Evolutionary conservation across 2,888 invertebrate genomes (phyloP).

Genomic region (Ashinkailepas kermadecensis): DNA sequence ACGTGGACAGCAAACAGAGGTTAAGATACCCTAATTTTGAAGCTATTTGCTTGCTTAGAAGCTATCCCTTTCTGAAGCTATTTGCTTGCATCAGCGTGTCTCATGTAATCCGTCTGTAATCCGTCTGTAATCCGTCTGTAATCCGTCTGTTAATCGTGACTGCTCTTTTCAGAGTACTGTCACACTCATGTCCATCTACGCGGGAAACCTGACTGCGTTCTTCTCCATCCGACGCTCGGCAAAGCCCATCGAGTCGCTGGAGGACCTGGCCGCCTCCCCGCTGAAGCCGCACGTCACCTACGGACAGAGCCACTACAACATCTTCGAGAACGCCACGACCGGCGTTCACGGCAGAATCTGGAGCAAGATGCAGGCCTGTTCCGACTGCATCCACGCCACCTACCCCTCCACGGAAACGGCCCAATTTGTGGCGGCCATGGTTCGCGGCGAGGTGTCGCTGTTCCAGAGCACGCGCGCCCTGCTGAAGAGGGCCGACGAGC

Average conservation of each 20-base stretch:
- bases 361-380: not conserved
- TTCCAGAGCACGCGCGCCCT: not conserved
- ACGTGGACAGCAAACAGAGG: no score
- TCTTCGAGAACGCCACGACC: constrained; percentile 11
- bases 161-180: not conserved
- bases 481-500: not conserved
- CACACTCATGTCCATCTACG: not conserved
- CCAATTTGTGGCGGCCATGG: not conserved
- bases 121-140: no score
- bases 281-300: not conserved
- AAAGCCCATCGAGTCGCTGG: not conserved
- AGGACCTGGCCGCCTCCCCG: not conserved
- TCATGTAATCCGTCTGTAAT: no score
- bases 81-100: no score
- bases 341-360: not conserved
- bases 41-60: no score
- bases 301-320: constrained; percentile 12
- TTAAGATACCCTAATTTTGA: no score
- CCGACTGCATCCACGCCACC: not conserved
- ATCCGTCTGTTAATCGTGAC: no score
- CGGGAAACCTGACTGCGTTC: constrained; percentile 8
- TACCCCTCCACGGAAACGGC: not conserved
- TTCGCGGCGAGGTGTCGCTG: not conserved
- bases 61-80: no score
- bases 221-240: not conserved